Conservation (phyloP, 2,113 vertebrate genomes). For the Entelurus aequoreus region DNA sequence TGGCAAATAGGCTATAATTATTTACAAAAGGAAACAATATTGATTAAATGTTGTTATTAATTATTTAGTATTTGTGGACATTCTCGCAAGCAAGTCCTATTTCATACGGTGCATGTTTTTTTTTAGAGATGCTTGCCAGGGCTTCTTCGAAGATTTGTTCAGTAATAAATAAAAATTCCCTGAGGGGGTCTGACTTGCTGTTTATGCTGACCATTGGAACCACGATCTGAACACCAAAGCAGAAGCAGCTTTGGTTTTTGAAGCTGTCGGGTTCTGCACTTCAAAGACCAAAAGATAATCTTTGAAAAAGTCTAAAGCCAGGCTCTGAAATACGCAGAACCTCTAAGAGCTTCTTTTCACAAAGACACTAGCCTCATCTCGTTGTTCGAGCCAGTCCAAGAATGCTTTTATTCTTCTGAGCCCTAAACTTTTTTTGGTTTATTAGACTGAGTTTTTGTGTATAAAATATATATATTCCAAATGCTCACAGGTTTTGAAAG, state of each 20-base stretch:
- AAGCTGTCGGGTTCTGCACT: constrained; percentile 71
- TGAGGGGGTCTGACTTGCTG: constrained; percentile 57
- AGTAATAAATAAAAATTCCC: constrained; percentile 63
- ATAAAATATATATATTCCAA: constrained; percentile 71
- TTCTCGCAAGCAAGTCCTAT: constrained; percentile 45
- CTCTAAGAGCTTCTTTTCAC: constrained; percentile 68
- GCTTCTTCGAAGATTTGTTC: constrained; percentile 58
- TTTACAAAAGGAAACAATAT: neutral
- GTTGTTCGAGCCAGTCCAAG: constrained; percentile 55
- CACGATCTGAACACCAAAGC: constrained; percentile 49
- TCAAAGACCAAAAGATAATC: constrained; percentile 74
- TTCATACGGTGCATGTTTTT: constrained; percentile 50
- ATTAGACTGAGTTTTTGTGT: constrained; percentile 72
- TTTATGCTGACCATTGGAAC: constrained; percentile 64
- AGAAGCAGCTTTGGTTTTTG: constrained; percentile 51
- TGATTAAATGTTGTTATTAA: neutral
- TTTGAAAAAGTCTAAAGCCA: constrained; percentile 63
- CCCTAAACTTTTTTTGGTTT: constrained; percentile 70
- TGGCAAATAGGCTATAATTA: neutral
- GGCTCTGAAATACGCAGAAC: constrained; percentile 68
- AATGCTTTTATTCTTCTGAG: constrained; percentile 72
- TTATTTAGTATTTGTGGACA: constrained; percentile 1
- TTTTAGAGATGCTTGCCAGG: constrained; percentile 55
- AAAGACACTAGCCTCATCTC: constrained; percentile 67
- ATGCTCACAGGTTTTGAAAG: constrained; percentile 64